phyloP scores from a whole-genome alignment of 2,113 vertebrate species.

The Micromys minutus region DNA sequence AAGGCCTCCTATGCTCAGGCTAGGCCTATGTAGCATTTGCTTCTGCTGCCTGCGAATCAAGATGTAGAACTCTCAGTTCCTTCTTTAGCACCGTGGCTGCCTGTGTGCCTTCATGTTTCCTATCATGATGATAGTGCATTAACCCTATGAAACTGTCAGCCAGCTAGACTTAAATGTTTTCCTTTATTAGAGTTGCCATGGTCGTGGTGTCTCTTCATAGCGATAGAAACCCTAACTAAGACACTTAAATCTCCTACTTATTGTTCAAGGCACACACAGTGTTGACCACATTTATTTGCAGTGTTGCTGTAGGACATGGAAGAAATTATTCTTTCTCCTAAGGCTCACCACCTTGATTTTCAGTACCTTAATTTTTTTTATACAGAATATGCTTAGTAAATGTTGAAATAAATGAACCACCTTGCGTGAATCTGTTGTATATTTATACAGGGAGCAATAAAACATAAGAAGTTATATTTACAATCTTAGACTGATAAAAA shows the following conservation, averaged over 20 bases:
- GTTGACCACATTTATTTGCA: not conserved
- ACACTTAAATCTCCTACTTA: not conserved
- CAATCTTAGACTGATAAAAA: conserved; percentile 1
- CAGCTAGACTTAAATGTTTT: not conserved
- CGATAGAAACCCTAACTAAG: not conserved
- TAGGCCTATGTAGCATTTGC: not conserved
- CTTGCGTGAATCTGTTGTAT: not conserved
- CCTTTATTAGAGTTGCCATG: not conserved
- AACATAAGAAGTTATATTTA: not conserved
- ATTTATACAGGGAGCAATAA: not conserved
- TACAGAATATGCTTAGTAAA: conserved; percentile 13
- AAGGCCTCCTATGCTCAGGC: not conserved
- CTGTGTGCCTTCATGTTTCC: not conserved
- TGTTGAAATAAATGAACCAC: not conserved
- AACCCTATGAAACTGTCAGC: not conserved
- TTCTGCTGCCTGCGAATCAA: not conserved
- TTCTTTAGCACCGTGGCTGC: not conserved
- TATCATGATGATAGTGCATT: not conserved
- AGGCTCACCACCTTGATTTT: conserved; percentile 17
- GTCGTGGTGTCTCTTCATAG: not conserved
- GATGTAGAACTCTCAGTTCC: not conserved
- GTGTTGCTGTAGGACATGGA: not conserved
- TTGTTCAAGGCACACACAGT: not conserved
- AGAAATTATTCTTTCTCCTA: not conserved
- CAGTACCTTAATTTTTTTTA: conserved; percentile 15